Base-by-base conservation (phyloP, 2,113 vertebrate genomes). In the Hypomesus transpacificus region DNA sequence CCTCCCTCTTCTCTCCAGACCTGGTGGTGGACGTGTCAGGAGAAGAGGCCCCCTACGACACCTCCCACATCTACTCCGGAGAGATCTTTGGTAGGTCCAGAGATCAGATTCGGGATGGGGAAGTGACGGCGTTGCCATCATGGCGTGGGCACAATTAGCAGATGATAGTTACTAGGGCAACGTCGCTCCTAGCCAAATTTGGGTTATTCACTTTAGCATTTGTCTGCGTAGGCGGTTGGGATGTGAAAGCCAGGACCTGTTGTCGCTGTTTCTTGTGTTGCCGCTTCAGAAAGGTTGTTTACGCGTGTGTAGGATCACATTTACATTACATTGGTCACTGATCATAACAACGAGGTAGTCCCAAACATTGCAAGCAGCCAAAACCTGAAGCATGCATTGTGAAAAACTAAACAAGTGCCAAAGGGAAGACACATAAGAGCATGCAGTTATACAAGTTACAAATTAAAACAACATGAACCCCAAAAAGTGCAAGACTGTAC, bases 41-140 rank as follows among this genome's bases (percentile, higher is more conserved):
- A 82, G 85, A 89, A 82, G 85, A 94, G 75, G 52, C 75, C 63
- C 92, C 94, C 76, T 88, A 93, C 74, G 97, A 99, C 90, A 95
- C 94, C 52, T 98, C 97, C 69, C 96, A 99, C 86, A 97, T 99
- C 91, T 99, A 98, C 90, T 96, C 92, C 80, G 97, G 97, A 82
- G 94, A 96, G 77, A 88, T 98, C 79, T 95, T 93, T 81, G 97
- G 97, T 98, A 88, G 94, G 95, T 93, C 58, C 21, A 70, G 22
- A 14, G 39, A 46, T 76, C 59, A 46, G 39, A 17, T 67, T 51
- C 11, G 64, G 22, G 63, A 59, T 46, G 9, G 39, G 1, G 39
- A 46, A 46, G 13, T 7, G 7, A 13, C 75, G 46, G 4, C 8
- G 28, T 56, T 60, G 26, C 2, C n/a, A 68, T 7, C 3, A 62